phyloP scores from a whole-genome alignment of 2,113 vertebrate species.

The Menura novaehollandiae region DNA sequence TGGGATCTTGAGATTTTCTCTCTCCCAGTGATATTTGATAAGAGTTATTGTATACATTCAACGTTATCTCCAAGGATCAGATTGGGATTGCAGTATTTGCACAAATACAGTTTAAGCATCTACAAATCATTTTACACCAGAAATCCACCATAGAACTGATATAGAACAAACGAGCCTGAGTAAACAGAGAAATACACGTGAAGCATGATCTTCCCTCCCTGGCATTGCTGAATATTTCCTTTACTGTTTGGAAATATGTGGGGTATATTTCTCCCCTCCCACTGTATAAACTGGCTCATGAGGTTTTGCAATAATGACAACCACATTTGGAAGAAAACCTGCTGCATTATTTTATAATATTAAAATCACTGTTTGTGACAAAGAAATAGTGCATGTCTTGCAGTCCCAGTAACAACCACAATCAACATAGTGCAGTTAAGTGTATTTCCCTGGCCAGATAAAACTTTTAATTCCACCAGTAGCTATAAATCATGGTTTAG shows the following conservation, averaged over 20 bases:
- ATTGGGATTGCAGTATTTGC: constrained; percentile 29
- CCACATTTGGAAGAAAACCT: not conserved
- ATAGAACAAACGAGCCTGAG: not conserved
- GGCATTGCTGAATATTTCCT: not conserved
- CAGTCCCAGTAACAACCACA: not conserved
- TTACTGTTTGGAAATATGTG: not conserved
- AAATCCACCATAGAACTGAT: not conserved
- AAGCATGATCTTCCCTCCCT: not conserved
- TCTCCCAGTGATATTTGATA: constrained; percentile 39
- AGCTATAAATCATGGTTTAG: not conserved
- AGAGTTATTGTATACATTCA: constrained; percentile 24
- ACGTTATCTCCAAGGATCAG: constrained; percentile 16
- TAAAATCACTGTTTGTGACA: not conserved
- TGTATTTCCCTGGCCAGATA: not conserved
- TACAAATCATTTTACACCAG: constrained; percentile 36
- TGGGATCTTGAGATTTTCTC: constrained; percentile 36
- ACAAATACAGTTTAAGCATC: constrained; percentile 44
- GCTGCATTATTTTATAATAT: not conserved
- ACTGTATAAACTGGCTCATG: not conserved
- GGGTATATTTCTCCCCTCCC: not conserved
- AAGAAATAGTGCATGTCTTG: not conserved
- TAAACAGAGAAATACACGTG: not conserved
- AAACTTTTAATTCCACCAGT: not conserved
- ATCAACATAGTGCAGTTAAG: not conserved
- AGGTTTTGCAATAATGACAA: not conserved